Evolutionary conservation across 2,797 vertebrate genomes (phyloP), one percentile per base, ranked within the genome.

Genomic region (Erithacus rubecula): DNA sequence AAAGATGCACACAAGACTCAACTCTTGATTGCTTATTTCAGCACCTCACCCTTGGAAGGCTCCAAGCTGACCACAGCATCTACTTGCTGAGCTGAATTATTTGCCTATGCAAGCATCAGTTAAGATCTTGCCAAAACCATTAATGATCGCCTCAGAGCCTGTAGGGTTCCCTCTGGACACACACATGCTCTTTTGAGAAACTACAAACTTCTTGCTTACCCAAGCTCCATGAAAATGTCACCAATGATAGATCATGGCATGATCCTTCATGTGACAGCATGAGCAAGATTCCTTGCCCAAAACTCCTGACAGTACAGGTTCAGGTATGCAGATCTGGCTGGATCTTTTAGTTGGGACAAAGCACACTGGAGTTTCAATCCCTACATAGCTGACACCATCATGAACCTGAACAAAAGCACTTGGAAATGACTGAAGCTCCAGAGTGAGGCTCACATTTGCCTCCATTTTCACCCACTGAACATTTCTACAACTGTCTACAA

Each of bases 361-460:
- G 32, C 39, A 70, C 29, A 18, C 7, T 1, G 14, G 19, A 60
- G 5, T 59, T 88, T 68, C 32, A 44, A 8, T 70, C 49, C 44
- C 56, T 44, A 1, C 0, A 0, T 0, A 49, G 56, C 11, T 2
- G 2, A 29, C 58, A 69, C n/a, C 5, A 29, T 6, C 43, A 32
- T 1, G 1, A 62, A 86, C 17, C 15, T 41, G 23, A 52, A 37
- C 32, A 89, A 75, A 93, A 78, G 34, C 30, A 81, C 32, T 36
- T 56, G 56, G 58, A 74, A 43, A 56, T 22, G 15, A 70, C 20
- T 3, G 2, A 68, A 64, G 26, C 32, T 75, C 44, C 58, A 52
- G 17, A 74, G 26, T 1, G 2, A 94, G 46, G 9, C 13, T 91
- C 4, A 2, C 10, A 29, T 16, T 15, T 8, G 5, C 44, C 60